Evolutionary conservation across 92 coral and sea anemone species (phyloP).

Genomic region (Plumapathes pennacea): DNA sequence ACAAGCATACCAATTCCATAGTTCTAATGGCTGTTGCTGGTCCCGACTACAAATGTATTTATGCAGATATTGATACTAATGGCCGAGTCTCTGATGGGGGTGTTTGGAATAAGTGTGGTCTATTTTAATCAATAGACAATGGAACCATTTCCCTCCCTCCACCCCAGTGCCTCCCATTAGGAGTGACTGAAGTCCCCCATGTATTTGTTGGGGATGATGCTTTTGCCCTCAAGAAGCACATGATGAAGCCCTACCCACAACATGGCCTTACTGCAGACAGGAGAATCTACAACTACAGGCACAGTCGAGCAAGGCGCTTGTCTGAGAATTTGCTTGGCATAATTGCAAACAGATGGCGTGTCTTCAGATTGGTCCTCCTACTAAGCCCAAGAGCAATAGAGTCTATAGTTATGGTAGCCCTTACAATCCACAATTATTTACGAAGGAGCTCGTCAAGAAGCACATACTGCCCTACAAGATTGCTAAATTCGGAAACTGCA

Average conservation of each 20-base stretch:
- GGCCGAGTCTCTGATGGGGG: constrained; percentile 58
- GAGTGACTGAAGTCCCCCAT: constrained; percentile 26
- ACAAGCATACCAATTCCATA: constrained; percentile 34
- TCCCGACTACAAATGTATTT: constrained; percentile 35
- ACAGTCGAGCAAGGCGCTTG: constrained; percentile 33
- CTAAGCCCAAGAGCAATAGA: constrained; percentile 18
- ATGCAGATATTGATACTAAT: constrained; percentile 57
- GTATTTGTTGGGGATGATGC: constrained; percentile 62
- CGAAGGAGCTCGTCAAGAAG: constrained; percentile 19
- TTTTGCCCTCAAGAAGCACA: constrained; percentile 28
- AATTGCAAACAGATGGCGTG: constrained; percentile 34
- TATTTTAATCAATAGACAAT: constrained; percentile 38
- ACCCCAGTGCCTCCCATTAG: constrained; percentile 38
- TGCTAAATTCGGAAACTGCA: not conserved
- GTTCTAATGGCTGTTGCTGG: constrained; percentile 52
- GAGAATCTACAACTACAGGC: constrained; percentile 49
- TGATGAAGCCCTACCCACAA: constrained; percentile 58
- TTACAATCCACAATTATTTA: constrained; percentile 30
- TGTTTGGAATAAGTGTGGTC: constrained; percentile 59
- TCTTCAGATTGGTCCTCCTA: not conserved
- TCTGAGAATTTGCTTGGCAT: constrained; percentile 43
- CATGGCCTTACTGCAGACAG: constrained; percentile 33
- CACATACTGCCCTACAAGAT: constrained; percentile 13
- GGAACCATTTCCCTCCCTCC: constrained; percentile 38
- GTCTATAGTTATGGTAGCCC: constrained; percentile 17